Evolutionary conservation across 2,888 invertebrate genomes (phyloP), one percentile per base, ranked within the genome.

Genomic region (Cynaeus angustus): DNA sequence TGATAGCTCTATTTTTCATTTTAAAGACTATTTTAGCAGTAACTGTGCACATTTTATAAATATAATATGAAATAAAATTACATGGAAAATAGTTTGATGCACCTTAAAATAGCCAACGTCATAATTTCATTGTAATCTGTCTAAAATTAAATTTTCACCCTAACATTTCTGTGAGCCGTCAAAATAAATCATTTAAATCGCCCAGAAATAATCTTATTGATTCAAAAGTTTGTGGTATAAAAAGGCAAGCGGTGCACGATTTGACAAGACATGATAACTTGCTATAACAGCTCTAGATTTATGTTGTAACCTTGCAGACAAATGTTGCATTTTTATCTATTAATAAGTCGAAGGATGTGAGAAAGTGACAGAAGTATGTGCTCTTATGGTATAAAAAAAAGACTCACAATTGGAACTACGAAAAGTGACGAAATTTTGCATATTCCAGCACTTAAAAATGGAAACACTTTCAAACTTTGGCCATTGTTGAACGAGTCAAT

Each of bases 381-480:
- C 21, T 21, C 2, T 21, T 21, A 21, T 3, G 4, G 21, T 21
- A n/a, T n/a, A n/a, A n/a, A 21, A 21, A 21, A 21, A 21, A 21
- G 12, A 46, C 59, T 28, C 59, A 59, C 59, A 59, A 3, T 43
- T 59, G 59, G 6, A 9, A 50, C 21, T 10, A 50, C 48, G 41
- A 10, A 41, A 41, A n/a, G 7, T 12, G n/a, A 30, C 21, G 3
- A 21, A 43, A 59, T 2, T 16, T 16, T 16, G 14, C 61, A 50
- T 14, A 12, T 56, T 55, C 37, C 43, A 43, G 41, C 14, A 26
- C 37, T 38, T 5, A 14, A 38, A 56, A 56, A 41, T 28, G 16
- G 10, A 9, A 12, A 16, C 61, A 46, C 46, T 61, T 61, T 45
- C 9, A 61, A 61, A 61, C 50, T 61, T 61, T 45, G 59, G 4